Evolutionary conservation across 64 coral and sea anemone genomes (phyloP).

Genomic region (Stichodactyla mertensii): DNA sequence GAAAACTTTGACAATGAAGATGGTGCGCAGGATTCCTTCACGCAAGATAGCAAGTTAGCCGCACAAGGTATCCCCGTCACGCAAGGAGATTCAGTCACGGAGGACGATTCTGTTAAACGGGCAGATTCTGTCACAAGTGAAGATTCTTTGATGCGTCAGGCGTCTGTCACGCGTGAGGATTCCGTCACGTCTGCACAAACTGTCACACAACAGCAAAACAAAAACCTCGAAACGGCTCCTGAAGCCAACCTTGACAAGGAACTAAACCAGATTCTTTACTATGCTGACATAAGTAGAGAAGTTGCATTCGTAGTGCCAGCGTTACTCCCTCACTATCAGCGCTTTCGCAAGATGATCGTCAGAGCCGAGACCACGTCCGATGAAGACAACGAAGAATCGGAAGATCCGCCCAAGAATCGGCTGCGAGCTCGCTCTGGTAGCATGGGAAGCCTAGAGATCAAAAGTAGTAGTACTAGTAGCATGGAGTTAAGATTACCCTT

Average conservation of each 20-base stretch:
- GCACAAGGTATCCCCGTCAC: background rate
- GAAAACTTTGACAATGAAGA: conserved; percentile 28
- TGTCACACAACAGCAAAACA: background rate
- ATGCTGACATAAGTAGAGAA: conserved; percentile 78
- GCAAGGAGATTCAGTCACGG: background rate
- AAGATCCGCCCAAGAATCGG: conserved; percentile 4
- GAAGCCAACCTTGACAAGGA: conserved; percentile 12
- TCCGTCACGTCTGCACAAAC: background rate
- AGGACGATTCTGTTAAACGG: background rate
- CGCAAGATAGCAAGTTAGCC: background rate
- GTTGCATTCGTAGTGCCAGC: conserved; percentile 87
- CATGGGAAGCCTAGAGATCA: conserved; percentile 60
- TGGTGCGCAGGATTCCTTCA: background rate
- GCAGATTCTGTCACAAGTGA: background rate
- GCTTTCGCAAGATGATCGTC: conserved; percentile 43
- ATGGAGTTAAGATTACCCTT: conserved; percentile 29
- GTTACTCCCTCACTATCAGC: conserved; percentile 65
- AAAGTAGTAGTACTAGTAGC: conserved; percentile 45
- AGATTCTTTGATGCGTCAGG: background rate
- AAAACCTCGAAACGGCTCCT: background rate
- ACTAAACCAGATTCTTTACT: conserved; percentile 86
- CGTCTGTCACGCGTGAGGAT: background rate
- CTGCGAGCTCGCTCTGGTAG: conserved; percentile 66
- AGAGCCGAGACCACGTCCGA: conserved; percentile 35
- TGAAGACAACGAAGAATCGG: conserved; percentile 34